A percentile compares a stretch with the other conserved stretches of the same genome.
Conservation (phyloP, 2,888 invertebrate genomes). For the Cancer borealis region DNA sequence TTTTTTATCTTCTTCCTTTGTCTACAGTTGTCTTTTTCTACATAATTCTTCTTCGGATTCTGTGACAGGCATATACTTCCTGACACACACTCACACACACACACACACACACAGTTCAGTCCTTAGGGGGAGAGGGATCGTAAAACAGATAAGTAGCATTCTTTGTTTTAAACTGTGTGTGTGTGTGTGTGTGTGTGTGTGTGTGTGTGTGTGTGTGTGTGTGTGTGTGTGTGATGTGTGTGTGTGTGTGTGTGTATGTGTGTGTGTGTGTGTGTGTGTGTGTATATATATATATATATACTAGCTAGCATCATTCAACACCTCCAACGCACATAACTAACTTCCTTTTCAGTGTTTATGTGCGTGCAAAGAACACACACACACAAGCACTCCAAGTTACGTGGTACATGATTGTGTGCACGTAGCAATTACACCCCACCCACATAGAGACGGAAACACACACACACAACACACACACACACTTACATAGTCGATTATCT, state of each 20-base stretch:
- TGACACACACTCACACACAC: background rate
- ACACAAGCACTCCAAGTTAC: background rate
- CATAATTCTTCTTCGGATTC: background rate
- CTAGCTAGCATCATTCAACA: background rate
- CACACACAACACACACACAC: background rate
- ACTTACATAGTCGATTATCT: background rate
- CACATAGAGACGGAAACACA: background rate
- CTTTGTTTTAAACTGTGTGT: background rate
- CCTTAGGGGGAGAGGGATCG: background rate
- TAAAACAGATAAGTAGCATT: background rate
- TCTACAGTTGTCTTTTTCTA: no score
- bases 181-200: background rate
- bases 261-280: conserved; percentile 1
- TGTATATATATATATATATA: background rate
- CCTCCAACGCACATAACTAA: background rate
- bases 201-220: background rate
- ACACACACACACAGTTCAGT: conserved; percentile 21
- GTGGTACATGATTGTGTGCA: background rate
- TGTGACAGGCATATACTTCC: background rate
- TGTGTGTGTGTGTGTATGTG: background rate
- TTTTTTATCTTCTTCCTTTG: no score
- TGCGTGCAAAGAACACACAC: background rate
- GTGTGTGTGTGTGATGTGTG: conserved; percentile 1
- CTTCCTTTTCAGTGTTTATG: background rate
- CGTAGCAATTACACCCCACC: background rate